A percentile compares a stretch with the other conserved stretches of the same genome.
phyloP scores from a whole-genome alignment of 2,888 invertebrate species.

The Autographa pulchrina region DNA sequence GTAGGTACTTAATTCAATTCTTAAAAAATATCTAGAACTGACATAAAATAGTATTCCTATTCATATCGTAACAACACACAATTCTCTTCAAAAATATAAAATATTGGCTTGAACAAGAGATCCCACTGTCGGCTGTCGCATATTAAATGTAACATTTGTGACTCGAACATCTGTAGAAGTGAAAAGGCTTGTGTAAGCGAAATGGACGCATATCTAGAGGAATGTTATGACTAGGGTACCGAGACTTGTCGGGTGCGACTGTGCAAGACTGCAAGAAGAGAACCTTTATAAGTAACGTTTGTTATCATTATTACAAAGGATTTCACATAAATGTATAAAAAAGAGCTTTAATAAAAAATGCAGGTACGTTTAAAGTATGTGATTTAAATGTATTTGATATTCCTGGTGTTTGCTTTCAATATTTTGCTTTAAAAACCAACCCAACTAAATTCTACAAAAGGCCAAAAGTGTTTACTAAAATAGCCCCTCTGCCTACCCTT shows the following conservation, averaged over 20 bases:
- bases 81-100: slow-evolving; percentile 13
- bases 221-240: slow-evolving; percentile 16
- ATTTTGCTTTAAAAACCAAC: too few species aligned
- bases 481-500: not conserved
- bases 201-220: slow-evolving; percentile 18
- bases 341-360: too few species aligned
- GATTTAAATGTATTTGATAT: too few species aligned
- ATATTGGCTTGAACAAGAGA: slow-evolving; percentile 25
- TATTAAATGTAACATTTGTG: slow-evolving; percentile 43
- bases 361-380: too few species aligned
- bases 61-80: not conserved
- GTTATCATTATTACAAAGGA: too few species aligned
- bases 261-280: not conserved
- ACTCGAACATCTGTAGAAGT: slow-evolving; percentile 36
- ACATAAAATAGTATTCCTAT: too few species aligned
- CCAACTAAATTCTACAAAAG: not conserved
- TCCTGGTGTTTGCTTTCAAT: too few species aligned
- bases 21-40: too few species aligned
- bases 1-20: too few species aligned
- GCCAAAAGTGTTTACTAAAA: too few species aligned
- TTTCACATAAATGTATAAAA: too few species aligned
- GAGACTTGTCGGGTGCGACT: not conserved
- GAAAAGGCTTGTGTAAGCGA: slow-evolving; percentile 32
- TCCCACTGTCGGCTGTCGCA: slow-evolving; percentile 33
- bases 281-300: not conserved